Evolutionary conservation across 2,888 invertebrate species (phyloP).

Genomic region (Cerastis leucographa): DNA sequence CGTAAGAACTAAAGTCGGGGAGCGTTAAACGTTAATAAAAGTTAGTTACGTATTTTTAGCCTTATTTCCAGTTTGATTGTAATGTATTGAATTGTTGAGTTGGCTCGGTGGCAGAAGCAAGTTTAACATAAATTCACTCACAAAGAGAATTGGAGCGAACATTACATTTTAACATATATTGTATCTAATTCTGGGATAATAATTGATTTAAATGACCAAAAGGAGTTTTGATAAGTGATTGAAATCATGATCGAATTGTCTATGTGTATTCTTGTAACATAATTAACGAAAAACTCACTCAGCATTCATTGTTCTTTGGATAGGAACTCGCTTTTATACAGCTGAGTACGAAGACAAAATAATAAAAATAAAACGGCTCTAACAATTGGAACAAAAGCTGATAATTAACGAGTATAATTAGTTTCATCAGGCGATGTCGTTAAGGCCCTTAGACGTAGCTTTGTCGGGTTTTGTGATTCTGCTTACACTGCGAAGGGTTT

Average conservation of each 20-base stretch:
- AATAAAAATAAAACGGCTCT: constrained; percentile 31
- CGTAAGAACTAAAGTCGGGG: constrained; percentile 60
- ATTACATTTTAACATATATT: background rate
- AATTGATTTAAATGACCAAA: background rate
- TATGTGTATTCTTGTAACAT: background rate
- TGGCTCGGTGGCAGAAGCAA: background rate
- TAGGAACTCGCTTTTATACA: constrained; percentile 14
- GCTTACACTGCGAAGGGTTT: constrained; percentile 31
- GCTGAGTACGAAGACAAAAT: constrained; percentile 4
- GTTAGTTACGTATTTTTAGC: constrained; percentile 41
- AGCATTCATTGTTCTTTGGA: constrained; percentile 2
- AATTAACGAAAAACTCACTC: background rate
- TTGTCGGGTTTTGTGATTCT: constrained; percentile 34
- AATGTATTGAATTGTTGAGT: constrained; percentile 29
- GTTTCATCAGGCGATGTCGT: constrained; percentile 54
- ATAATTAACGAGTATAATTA: constrained; percentile 56
- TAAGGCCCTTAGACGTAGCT: constrained; percentile 32
- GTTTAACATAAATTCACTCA: background rate
- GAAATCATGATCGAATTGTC: background rate
- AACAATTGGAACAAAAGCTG: constrained; percentile 48
- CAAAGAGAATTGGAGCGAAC: background rate
- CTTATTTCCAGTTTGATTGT: constrained; percentile 43
- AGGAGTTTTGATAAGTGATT: background rate
- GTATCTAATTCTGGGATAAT: too few species aligned
- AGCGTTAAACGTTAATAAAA: constrained; percentile 50